A percentile compares a stretch with the other conserved stretches of the same genome.
These are phyloP conservation scores for Laterallus jamaicensis DNA, from an alignment of 2,113 vertebrate genomes.

Conservation along the genomic window DNA sequence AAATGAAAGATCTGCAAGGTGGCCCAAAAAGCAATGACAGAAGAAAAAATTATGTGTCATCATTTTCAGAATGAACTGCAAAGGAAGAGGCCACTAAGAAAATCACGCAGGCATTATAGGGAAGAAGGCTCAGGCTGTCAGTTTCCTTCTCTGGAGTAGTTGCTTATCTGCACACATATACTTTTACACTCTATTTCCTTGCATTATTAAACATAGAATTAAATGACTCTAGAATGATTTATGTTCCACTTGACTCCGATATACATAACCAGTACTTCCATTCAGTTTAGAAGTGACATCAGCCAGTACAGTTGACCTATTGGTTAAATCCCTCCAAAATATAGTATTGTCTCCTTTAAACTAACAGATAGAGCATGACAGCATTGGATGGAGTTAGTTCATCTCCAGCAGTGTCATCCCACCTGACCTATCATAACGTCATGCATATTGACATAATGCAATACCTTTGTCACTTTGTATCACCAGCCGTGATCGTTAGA, in stretches of 20 bases:
- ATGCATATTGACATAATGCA: neutral
- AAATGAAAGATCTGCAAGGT: neutral
- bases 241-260: neutral
- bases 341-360: neutral
- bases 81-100: neutral
- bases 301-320: neutral
- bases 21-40: neutral
- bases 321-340: neutral
- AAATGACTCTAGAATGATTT: fast-evolving
- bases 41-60: neutral
- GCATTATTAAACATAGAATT: neutral
- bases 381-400: neutral
- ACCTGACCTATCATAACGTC: neutral
- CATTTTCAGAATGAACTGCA: neutral
- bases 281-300: neutral
- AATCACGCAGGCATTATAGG: fast-evolving
- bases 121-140: neutral
- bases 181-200: neutral
- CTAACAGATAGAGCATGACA: neutral
- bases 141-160: neutral
- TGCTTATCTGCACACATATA: neutral
- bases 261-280: neutral
- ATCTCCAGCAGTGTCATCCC: neutral
- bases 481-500: neutral
- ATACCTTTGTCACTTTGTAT: neutral